Evolutionary conservation across 2,888 invertebrate species (phyloP).

Genomic region (Neria commutata): DNA sequence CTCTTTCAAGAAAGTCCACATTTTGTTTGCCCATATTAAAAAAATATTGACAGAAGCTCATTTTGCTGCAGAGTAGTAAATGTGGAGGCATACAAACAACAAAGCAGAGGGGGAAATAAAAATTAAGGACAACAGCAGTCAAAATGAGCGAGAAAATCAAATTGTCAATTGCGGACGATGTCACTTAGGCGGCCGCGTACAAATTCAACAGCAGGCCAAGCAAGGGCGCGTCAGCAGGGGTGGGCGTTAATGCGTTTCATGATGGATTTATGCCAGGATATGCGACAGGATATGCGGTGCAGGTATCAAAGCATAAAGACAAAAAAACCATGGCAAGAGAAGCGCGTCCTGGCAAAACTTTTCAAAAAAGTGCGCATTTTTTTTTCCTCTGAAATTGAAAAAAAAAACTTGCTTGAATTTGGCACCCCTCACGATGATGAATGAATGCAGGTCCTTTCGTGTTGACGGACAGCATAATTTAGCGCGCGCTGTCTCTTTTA

Average conservation of each 20-base stretch:
- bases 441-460: conserved; percentile 5
- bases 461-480: neutral
- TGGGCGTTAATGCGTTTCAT: conserved; percentile 49
- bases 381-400: conserved; percentile 1
- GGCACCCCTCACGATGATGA: conserved; percentile 19
- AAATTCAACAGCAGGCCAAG: neutral
- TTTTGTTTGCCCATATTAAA: conserved; percentile 15
- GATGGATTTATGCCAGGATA: conserved; percentile 8
- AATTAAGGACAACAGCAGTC: conserved; percentile 17
- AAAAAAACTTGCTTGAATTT: conserved; percentile 26
- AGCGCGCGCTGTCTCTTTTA: neutral
- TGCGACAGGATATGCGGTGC: conserved; percentile 26
- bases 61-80: conserved; percentile 41
- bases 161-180: conserved; percentile 49
- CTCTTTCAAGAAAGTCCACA: neutral
- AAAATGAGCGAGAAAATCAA: conserved; percentile 49
- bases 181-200: conserved; percentile 8
- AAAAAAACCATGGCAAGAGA: conserved; percentile 1
- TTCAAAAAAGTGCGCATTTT: conserved; percentile 38
- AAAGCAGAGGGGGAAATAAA: conserved; percentile 22
- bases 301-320: conserved; percentile 50
- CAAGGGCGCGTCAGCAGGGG: conserved; percentile 7
- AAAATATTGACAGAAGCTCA: conserved; percentile 40
- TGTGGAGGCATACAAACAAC: neutral
- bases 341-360: conserved; percentile 13